Evolutionary conservation across 2,888 invertebrate genomes (phyloP).

Genomic region (Argynnis bischoffii): DNA sequence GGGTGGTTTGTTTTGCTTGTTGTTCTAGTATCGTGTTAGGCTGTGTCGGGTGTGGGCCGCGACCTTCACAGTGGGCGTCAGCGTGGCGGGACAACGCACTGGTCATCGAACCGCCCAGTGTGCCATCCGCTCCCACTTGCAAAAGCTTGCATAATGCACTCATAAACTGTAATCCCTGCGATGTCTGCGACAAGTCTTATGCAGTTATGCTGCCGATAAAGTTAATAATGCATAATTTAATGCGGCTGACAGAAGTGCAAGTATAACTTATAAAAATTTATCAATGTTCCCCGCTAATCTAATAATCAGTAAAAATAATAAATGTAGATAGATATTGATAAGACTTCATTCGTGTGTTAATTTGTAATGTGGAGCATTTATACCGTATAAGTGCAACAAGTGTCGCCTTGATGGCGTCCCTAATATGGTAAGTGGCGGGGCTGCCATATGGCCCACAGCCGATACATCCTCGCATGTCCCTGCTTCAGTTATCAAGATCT

Average conservation of each 20-base stretch:
- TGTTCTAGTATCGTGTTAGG: slow-evolving; percentile 23
- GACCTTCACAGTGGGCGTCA: slow-evolving; percentile 78
- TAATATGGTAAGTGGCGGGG: slow-evolving; percentile 71
- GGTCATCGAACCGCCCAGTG: slow-evolving; percentile 80
- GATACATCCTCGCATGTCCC: slow-evolving; percentile 69
- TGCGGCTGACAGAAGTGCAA: slow-evolving; percentile 35
- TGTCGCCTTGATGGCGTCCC: slow-evolving; percentile 78
- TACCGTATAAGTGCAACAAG: slow-evolving; percentile 81
- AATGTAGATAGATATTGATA: slow-evolving; percentile 56
- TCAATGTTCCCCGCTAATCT: slow-evolving; percentile 46
- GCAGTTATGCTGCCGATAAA: slow-evolving; percentile 56
- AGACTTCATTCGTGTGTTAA: slow-evolving; percentile 58
- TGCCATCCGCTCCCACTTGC: slow-evolving; percentile 65
- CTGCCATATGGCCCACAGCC: slow-evolving; percentile 76
- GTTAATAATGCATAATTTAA: slow-evolving; percentile 47
- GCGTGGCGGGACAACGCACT: slow-evolving; percentile 75
- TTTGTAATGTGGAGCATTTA: slow-evolving; percentile 72
- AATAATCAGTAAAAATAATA: slow-evolving; percentile 44
- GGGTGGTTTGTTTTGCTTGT: slow-evolving; percentile 13
- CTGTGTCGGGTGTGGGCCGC: slow-evolving; percentile 65
- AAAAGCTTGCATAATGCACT: slow-evolving; percentile 64
- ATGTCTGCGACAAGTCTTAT: slow-evolving; percentile 49
- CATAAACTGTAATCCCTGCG: slow-evolving; percentile 38
- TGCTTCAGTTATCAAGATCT: slow-evolving; percentile 54
- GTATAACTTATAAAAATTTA: neutral